A percentile compares a stretch with the other conserved stretches of the same genome.
Conservation (phyloP, 1,140 invertebrate species). For the Zaprionus tsacasi region DNA sequence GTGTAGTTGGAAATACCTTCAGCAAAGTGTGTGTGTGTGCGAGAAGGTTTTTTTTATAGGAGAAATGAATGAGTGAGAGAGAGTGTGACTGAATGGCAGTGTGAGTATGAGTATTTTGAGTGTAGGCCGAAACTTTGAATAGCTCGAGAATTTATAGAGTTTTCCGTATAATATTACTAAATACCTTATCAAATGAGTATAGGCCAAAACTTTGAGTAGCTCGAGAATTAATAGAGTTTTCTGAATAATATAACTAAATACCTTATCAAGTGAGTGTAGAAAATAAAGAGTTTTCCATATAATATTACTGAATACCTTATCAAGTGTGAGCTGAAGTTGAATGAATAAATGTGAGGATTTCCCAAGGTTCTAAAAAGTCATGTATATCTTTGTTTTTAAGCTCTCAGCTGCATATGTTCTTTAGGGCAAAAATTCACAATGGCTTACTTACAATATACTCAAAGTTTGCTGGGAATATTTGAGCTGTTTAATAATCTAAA, state of each 20-base stretch:
- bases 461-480: background rate
- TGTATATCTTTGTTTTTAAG: no score
- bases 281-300: background rate
- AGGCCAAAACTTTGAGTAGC: no score
- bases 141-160: background rate
- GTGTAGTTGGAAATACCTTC: constrained; percentile 6
- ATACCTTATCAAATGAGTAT: background rate
- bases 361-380: no score
- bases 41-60: background rate
- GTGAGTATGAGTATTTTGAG: background rate
- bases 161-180: no score
- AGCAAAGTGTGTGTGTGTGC: background rate
- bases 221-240: background rate
- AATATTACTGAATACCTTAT: no score
- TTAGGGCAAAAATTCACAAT: background rate
- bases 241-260: no score
- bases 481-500: no score
- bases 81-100: background rate
- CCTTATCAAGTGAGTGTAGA: background rate
- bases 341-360: no score
- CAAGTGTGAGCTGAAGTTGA: no score
- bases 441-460: background rate
- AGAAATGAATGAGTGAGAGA: background rate
- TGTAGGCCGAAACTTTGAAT: background rate
- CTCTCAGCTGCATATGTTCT: no score